Percentiles rank a stretch among this genome's conserved stretches.
These are phyloP conservation scores for Acropternis orthonyx DNA, from an alignment of 2,797 vertebrate genomes.

Conservation along the genomic window DNA sequence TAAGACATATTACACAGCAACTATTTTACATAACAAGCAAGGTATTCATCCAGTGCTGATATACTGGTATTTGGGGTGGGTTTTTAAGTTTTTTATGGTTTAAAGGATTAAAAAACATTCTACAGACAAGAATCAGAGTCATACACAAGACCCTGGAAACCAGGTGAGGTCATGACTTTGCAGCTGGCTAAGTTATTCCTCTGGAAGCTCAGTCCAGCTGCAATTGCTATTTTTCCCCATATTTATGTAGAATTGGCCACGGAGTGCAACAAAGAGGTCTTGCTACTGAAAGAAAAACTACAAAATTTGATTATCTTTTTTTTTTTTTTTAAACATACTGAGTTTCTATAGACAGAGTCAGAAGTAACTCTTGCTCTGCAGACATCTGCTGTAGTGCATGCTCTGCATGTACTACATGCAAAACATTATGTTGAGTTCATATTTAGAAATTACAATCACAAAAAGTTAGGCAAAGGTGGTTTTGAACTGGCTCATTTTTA, in stretches of 20 bases:
- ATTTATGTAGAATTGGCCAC: neutral
- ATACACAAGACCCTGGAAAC: slow-evolving; percentile 30
- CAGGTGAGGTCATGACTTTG: slow-evolving; percentile 50
- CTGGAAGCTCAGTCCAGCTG: slow-evolving; percentile 30
- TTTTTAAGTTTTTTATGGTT: neutral
- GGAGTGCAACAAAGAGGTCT: slow-evolving; percentile 27
- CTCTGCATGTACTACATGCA: neutral
- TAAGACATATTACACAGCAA: neutral
- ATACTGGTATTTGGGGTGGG: neutral
- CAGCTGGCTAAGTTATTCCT: slow-evolving; percentile 48
- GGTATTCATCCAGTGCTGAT: slow-evolving; percentile 65
- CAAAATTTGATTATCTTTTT: neutral
- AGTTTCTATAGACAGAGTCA: neutral
- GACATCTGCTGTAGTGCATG: neutral
- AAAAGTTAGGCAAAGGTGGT: neutral
- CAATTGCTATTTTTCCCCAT: slow-evolving; percentile 19
- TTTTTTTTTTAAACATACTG: neutral
- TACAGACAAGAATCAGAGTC: slow-evolving; percentile 5
- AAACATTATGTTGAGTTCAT: neutral
- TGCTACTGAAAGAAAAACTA: neutral
- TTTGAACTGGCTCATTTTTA: neutral
- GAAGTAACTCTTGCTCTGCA: neutral
- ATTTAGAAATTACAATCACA: neutral
- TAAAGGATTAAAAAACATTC: slow-evolving; percentile 47
- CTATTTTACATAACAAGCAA: slow-evolving; percentile 32